Percentiles rank a stretch among this genome's conserved stretches.
These are phyloP conservation scores for Balaenoptera acutorostrata DNA, from an alignment of 2,113 vertebrate genomes.

Conservation along the genomic window DNA sequence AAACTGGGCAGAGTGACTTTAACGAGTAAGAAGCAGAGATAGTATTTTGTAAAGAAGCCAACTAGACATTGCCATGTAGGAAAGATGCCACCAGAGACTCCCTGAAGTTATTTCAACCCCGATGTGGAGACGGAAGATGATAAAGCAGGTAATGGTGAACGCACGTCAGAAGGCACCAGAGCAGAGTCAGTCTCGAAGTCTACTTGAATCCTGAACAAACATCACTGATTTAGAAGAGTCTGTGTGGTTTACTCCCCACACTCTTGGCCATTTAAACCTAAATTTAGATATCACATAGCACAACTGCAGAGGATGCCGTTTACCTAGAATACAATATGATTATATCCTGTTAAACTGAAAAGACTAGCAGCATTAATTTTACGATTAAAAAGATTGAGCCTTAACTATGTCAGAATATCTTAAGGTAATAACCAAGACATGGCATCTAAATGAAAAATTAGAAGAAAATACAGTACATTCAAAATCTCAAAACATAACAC, in stretches of 20 bases:
- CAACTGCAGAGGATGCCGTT: background rate
- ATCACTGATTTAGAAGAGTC: background rate
- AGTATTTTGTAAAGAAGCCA: constrained; percentile 32
- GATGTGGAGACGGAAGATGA: background rate
- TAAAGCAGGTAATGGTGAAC: background rate
- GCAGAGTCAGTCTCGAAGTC: background rate
- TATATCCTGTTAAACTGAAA: background rate
- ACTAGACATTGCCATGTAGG: background rate
- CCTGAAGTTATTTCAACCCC: background rate
- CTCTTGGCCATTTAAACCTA: background rate
- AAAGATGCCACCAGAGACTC: background rate
- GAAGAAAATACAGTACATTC: background rate
- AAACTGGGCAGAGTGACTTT: background rate
- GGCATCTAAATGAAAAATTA: background rate
- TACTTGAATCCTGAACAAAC: background rate
- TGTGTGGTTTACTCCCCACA: background rate
- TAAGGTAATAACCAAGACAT: background rate
- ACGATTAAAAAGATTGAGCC: background rate
- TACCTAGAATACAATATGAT: background rate
- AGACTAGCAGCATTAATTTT: background rate
- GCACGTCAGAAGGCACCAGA: background rate
- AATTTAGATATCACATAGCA: background rate
- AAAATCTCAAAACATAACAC: background rate
- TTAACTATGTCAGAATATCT: background rate
- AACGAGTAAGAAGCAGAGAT: constrained; percentile 23